Evolutionary conservation across 2,113 vertebrate genomes (phyloP).

Genomic region (Cyanocitta stelleri): DNA sequence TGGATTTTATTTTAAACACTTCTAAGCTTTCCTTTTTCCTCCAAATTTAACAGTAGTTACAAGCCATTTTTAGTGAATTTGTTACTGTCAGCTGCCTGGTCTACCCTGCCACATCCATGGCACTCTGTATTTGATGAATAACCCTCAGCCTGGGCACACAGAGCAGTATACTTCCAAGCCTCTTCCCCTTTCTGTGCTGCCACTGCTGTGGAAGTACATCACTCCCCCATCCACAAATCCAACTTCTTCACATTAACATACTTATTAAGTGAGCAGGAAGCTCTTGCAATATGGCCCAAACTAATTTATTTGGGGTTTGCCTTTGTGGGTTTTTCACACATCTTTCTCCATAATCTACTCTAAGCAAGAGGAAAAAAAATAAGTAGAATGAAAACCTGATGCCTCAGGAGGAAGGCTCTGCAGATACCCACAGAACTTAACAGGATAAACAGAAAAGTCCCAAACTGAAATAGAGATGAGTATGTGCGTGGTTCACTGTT

Average conservation of each 20-base stretch:
- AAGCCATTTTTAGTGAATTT: not conserved
- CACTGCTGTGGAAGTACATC: not conserved
- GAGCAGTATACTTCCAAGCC: not conserved
- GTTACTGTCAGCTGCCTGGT: not conserved
- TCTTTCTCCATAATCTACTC: not conserved
- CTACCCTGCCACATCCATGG: not conserved
- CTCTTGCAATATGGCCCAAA: not conserved
- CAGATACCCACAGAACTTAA: not conserved
- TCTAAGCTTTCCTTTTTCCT: not conserved
- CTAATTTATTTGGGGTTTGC: not conserved
- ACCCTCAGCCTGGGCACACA: not conserved
- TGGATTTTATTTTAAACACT: not conserved
- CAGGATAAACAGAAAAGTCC: not conserved
- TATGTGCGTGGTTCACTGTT: not conserved
- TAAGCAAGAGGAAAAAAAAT: not conserved
- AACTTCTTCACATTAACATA: not conserved
- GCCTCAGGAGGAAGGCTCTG: not conserved
- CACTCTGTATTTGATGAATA: not conserved
- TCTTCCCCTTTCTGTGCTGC: not conserved
- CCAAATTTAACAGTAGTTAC: not conserved
- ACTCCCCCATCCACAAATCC: not conserved
- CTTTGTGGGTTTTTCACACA: not conserved
- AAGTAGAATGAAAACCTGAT: not conserved
- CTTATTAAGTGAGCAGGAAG: not conserved
- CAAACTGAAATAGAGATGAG: not conserved